Evolutionary conservation across 1,140 invertebrate species (phyloP), one percentile per base, ranked within the genome.

Genomic region (Halyomorpha halys): DNA sequence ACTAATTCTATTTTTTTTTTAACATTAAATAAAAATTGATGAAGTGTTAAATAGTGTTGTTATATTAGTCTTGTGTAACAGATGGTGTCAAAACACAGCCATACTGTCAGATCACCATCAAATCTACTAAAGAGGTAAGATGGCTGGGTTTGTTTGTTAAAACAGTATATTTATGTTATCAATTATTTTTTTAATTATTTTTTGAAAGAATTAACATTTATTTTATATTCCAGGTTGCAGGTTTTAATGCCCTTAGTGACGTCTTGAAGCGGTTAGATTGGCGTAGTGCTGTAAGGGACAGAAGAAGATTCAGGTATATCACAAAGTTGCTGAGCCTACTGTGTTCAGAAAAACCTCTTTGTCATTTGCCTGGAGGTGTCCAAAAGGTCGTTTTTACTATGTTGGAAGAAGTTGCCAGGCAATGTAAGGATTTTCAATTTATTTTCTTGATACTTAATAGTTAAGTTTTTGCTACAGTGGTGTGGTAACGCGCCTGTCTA

Each of bases 241-340:
- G 91, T 49, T 94, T 95, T 75, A 97, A 96, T 74, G 92, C 90
- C 56, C 79, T 99, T 44, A 91, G 90, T 70, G 96, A 98, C 76
- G 94, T 93, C 2, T 86, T 99, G 18, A 90, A 93, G 72, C 84
- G 90, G 64, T 76, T 98, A 47, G 95, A 98, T 76, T 94, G 98
- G 77, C 84, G 89, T 62, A 91, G 90, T 65, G 94, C 95, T 3
- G 93, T 97, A 34, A 86, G 88, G 63, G 94, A 99, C 77, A 89
- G 90, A 16, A 83, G 93, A 61, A 80, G 95, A 61, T 97, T 98
- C 76, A 95, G 96, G 75, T 99, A 97, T 76, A 94, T 97, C 69
- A 94, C 91, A 71, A 92, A 94, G 69, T 78, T 98, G 44, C 76
- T 98, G 62, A 86, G 94, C 72, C 78, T 97, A 30, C 78, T 98